phyloP scores from a whole-genome alignment of 1,140 invertebrate species.

The Cotesia typhae region DNA sequence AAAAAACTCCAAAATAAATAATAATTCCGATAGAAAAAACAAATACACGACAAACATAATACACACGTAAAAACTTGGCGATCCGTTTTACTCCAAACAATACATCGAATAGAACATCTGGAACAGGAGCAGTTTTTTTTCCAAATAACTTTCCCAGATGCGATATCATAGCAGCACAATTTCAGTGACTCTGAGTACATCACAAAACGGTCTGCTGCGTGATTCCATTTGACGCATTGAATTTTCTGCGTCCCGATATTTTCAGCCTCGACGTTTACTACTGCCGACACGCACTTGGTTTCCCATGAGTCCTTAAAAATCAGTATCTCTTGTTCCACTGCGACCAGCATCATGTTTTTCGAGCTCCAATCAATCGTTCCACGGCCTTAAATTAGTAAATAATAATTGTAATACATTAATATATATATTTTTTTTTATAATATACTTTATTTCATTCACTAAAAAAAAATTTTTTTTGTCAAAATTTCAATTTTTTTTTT shows the following conservation, averaged over 20 bases:
- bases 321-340: conserved; percentile 16
- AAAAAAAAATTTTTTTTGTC: too few relatives aligned
- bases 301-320: conserved; percentile 25
- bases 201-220: conserved; percentile 38
- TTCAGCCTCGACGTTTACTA: background rate
- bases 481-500: too few relatives aligned
- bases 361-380: conserved; percentile 49
- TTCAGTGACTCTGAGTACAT: conserved; percentile 15
- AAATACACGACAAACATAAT: background rate
- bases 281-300: background rate
- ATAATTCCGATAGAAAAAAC: background rate
- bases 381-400: conserved; percentile 5
- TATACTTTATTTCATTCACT: too few relatives aligned
- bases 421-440: background rate
- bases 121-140: conserved; percentile 20
- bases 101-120: conserved; percentile 31
- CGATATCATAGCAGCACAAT: conserved; percentile 20
- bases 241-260: background rate
- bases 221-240: conserved; percentile 47
- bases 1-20: too few relatives aligned
- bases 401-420: background rate
- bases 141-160: conserved; percentile 28
- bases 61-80: conserved; percentile 45
- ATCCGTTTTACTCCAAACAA: conserved; percentile 46
- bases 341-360: conserved; percentile 38